Base-by-base conservation (phyloP, 1,140 invertebrate species). In the Nylanderia fulva region DNA sequence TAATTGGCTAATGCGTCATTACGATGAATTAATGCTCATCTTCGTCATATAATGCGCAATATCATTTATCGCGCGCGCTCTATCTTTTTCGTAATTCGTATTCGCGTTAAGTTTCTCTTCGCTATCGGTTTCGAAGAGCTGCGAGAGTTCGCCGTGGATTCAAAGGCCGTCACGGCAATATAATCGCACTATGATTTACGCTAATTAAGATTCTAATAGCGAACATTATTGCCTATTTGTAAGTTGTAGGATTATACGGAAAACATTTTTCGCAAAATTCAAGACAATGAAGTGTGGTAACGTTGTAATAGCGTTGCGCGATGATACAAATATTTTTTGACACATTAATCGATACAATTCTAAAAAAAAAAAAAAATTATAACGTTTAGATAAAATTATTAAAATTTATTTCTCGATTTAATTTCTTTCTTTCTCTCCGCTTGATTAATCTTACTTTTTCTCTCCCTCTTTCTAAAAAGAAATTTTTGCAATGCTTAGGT, bases 181-280 rank as follows among this genome's bases (percentile, higher is more conserved):
- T 91, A 90, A 87, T 92, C 91, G 93, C n/a, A n/a, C 86, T 93
- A 94, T 94, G 93, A 94, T 94, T 94, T 94, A 95, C 91, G 92
- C 91, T 94, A 93, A 94, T 95, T 94, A 94, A 94, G 92, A 94
- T 92, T 93, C 90, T 91, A 91, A 92, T 92, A 93, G 91, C 91
- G 52, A 88, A 90, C 90, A 91, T 91, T 94, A 93, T 93, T 93
- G 91, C 87, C 90, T 86, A 93, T 88, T 92, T 91, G 87, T 93
- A 93, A 93, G 86, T 92, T 90, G 92, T 91, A 91, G 85, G 66
- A 42, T 8, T 87, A 84, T 83, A 64, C 71, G 60, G 61, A 79
- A 52, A 74, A 79, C 61, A 76, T 83, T 69, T 85, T 84, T 72
- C n/a, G 77, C 61, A 72, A 86, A 87, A 80, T 76, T 66, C 80